Evolutionary conservation across 2,888 invertebrate genomes (phyloP), one percentile per base, ranked within the genome.

Genomic region (Hirtodrosophila trivittata): DNA sequence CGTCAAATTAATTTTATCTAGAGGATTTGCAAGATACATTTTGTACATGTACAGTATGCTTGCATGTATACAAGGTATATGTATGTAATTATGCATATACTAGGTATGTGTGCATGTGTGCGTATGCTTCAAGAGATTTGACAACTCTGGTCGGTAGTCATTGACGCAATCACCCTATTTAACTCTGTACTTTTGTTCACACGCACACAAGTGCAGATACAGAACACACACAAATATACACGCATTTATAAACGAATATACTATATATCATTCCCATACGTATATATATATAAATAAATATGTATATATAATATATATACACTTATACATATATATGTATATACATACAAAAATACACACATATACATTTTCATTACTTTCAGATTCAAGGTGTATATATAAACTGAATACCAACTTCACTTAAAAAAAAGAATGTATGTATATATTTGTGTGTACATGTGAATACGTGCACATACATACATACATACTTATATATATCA

Each of bases 121-220:
- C n/a, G 21, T 52, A 33, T 54, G n/a, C 26, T 32, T 26, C 16
- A 59, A 51, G 41, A 66, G 38, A 60, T 52, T 66, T 84, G 87
- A 71, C 87, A 81, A 84, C 81, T 77, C 87, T 81, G 67, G 65
- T 52, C 60, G 51, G 64, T 58, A 67, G 58, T 76, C 76, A 81
- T 82, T 82, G 81, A 86, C 81, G 81, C 87, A 82, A 82, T 84
- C 81, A 84, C 77, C 77, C 68, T 71, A 86, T 86, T 75, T 78
- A 75, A 75, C 57, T 80, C 64, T 64, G 64, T 65, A 69, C 68
- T 71, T 64, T 66, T 52, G 30, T 58, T 59, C 62, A 54, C 45
- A 43, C 55, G 47, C 21, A 42, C 49, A 54, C 57, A 35, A 26
- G 26, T 30, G 37, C 38, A 58, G 47, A 70, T 32, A 38, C 49